Evolutionary conservation across 2,113 vertebrate species (phyloP), one percentile per base, ranked within the genome.

Genomic region (Poeciliopsis occidentalis): DNA sequence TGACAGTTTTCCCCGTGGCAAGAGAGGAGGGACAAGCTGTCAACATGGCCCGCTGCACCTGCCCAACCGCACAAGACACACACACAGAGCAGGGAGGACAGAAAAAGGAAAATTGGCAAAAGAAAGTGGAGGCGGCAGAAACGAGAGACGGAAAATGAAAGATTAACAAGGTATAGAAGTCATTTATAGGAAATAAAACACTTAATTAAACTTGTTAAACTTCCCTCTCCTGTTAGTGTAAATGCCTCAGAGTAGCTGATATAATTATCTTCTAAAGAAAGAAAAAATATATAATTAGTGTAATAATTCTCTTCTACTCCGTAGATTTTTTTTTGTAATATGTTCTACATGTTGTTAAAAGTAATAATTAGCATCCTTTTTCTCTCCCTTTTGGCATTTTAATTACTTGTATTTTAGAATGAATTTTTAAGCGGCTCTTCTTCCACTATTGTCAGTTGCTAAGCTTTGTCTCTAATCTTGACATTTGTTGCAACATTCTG

Each of bases 21-120:
- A 88, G 84, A 87, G 90, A 88, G 80, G 72, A 85, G 88, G 92
- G 90, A 92, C 90, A 92, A 85, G 90, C 92, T 93, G 90, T 92
- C 92, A 92, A 80, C 90, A 92, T 88, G 89, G 88, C 82, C 90
- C 27, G 41, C 41, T 90, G 85, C 85, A 92, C 91, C 91, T 92
- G 92, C 85, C 84, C 85, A 76, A 71, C 54, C 82, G 39, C 76
- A 84, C 68, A 81, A 71, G 61, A 65, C 71, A 84, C 63, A 84
- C 39, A 31, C 44, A 34, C 41, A 64, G 61, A 69, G 54, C 31
- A 47, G 31, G 5, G 51, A 57, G 17, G 37, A 60, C 22, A 72
- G 70, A 79, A 12, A 75, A 32, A 29, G 60, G 4, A 78, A 24
- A 60, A 73, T 39, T 24, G 74, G 60, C 57, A 44, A 62, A 60